These are phyloP conservation scores for Elmis aenea DNA, from an alignment of 2,888 invertebrate species.

Conservation along the genomic window DNA sequence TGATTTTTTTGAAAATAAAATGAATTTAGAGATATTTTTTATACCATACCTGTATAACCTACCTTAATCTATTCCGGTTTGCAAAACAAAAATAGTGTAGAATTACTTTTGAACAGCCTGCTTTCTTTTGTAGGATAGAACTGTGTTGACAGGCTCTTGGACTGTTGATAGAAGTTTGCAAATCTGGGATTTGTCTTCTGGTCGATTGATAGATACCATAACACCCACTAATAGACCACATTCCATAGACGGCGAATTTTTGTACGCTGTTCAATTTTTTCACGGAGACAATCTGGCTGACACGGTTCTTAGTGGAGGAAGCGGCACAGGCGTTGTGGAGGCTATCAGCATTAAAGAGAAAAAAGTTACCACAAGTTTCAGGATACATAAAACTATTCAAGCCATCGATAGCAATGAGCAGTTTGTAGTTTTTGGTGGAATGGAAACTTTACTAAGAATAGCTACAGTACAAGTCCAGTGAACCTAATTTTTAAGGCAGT, in stretches of 20 bases:
- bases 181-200: conserved; percentile 53
- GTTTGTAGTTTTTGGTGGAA: conserved; percentile 37
- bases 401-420: conserved; percentile 34
- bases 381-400: conserved; percentile 34
- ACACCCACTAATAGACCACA: conserved; percentile 50
- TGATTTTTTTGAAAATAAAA: no score
- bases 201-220: conserved; percentile 47
- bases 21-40: no score
- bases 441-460: conserved; percentile 34
- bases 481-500: no score
- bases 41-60: no score
- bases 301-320: conserved; percentile 38
- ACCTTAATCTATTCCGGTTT: no score
- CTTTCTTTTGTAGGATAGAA: conserved; percentile 4
- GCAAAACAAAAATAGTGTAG: no score
- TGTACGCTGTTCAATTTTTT: conserved; percentile 53
- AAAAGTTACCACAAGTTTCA: conserved; percentile 33
- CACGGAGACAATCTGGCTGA: conserved; percentile 37
- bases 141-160: conserved; percentile 54
- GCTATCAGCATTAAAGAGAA: conserved; percentile 37
- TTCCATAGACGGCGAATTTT: conserved; percentile 54
- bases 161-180: conserved; percentile 51
- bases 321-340: conserved; percentile 39
- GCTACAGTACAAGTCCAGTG: no score
- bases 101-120: no score